Conservation (phyloP, 2,888 invertebrate genomes). For the Oconnorella tubifera region DNA sequence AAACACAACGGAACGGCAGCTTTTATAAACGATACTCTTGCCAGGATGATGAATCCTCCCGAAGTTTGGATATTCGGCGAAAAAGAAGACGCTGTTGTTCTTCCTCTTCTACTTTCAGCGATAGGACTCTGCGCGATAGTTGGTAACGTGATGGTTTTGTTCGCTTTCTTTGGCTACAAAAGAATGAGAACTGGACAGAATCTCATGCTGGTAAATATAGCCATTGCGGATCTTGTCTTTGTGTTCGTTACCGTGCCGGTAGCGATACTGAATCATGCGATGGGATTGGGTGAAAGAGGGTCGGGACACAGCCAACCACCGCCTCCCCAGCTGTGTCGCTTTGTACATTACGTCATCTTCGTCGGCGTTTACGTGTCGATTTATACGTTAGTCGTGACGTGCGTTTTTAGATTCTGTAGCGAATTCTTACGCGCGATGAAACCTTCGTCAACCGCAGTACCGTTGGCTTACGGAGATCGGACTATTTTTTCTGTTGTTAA, state of each 20-base stretch:
- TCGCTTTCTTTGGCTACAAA: slow-evolving; percentile 21
- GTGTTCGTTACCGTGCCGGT: slow-evolving; percentile 28
- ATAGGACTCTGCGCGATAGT: slow-evolving; percentile 26
- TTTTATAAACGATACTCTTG: slow-evolving; percentile 12
- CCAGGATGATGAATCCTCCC: slow-evolving; percentile 3
- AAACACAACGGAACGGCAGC: background rate
- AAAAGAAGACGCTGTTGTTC: slow-evolving; percentile 22
- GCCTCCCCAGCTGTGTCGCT: slow-evolving; percentile 21
- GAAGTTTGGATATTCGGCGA: slow-evolving; percentile 28
- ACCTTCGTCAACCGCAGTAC: background rate
- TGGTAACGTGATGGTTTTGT: slow-evolving; percentile 29
- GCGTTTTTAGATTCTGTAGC: slow-evolving; percentile 31
- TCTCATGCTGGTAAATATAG: slow-evolving; percentile 34
- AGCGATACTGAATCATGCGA: slow-evolving; percentile 28
- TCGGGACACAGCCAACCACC: slow-evolving; percentile 2
- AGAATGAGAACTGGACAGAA: slow-evolving; percentile 33
- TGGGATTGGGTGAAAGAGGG: slow-evolving; percentile 1
- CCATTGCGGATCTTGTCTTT: slow-evolving; percentile 31
- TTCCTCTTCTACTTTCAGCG: slow-evolving; percentile 30
- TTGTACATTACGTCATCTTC: slow-evolving; percentile 36
- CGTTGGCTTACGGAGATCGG: background rate
- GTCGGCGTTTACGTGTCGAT: slow-evolving; percentile 36
- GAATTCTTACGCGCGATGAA: slow-evolving; percentile 14
- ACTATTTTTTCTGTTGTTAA: background rate
- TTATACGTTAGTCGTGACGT: slow-evolving; percentile 36